phyloP scores from a whole-genome alignment of 2,113 vertebrate genomes.

The Eudyptes chrysolophus region DNA sequence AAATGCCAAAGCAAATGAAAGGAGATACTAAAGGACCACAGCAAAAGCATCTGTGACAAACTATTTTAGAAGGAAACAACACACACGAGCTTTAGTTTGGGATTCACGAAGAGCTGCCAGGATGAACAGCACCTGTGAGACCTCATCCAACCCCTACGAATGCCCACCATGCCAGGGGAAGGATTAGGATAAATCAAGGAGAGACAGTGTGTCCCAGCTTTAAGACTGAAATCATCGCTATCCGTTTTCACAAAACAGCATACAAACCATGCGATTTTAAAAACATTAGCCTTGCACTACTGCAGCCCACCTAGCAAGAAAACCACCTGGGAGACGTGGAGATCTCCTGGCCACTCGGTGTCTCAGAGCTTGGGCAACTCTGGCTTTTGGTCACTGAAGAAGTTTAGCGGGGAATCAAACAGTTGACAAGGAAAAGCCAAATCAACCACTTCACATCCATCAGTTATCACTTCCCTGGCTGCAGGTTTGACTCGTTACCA shows the following conservation, averaged over 20 bases:
- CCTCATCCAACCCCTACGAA: neutral
- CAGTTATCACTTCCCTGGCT: neutral
- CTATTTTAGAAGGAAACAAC: neutral
- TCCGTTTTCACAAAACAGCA: neutral
- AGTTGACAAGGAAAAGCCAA: neutral
- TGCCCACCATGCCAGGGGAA: neutral
- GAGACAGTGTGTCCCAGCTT: neutral
- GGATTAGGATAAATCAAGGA: neutral
- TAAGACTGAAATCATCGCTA: neutral
- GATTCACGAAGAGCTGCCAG: neutral
- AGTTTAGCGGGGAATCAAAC: neutral
- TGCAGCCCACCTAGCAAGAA: neutral
- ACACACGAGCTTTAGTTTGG: neutral
- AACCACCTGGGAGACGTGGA: neutral
- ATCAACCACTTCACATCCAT: neutral
- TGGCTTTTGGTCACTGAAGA: neutral
- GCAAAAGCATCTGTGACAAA: neutral
- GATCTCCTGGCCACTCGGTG: neutral
- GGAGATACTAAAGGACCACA: neutral
- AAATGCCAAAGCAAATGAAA: neutral
- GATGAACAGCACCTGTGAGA: neutral
- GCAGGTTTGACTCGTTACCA: neutral
- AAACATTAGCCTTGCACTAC: neutral
- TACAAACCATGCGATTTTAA: rapidly evolving
- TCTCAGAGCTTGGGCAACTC: neutral